Conservation (phyloP, 2,888 invertebrate genomes). For the Dicyrtoma fusca region DNA sequence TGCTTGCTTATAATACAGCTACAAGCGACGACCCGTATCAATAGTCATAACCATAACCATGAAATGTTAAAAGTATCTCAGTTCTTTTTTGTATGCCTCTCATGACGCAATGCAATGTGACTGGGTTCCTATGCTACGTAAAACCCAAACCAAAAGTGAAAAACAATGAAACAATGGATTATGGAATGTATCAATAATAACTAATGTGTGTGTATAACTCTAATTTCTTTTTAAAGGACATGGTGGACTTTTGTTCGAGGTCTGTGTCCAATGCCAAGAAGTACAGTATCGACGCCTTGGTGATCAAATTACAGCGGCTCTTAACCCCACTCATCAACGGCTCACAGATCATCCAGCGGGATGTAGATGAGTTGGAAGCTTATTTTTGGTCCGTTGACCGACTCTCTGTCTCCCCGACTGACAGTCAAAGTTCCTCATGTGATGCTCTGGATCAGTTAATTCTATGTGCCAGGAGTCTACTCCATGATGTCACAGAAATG, state of each 20-base stretch:
- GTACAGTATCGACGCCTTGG: constrained; percentile 71
- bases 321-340: constrained; percentile 79
- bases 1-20: no score
- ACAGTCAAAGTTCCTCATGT: constrained; percentile 61
- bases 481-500: constrained; percentile 85
- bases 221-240: constrained; percentile 69
- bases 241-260: constrained; percentile 86
- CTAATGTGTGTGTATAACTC: not conserved
- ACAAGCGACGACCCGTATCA: no score
- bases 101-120: no score
- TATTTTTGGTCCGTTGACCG: constrained; percentile 78
- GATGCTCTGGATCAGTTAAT: constrained; percentile 88
- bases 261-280: constrained; percentile 61
- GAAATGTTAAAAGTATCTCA: not conserved
- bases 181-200: not conserved
- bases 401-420: constrained; percentile 61
- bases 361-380: constrained; percentile 75
- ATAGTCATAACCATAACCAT: not conserved
- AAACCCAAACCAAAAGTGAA: no score
- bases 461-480: constrained; percentile 81
- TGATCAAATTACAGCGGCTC: constrained; percentile 74
- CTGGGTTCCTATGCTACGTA: no score
- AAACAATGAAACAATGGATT: not conserved
- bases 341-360: constrained; percentile 77
- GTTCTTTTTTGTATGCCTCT: not conserved